A percentile compares a stretch with the other conserved stretches of the same genome.
phyloP scores from a whole-genome alignment of 2,113 vertebrate genomes.

The Ammodramus savannarum region DNA sequence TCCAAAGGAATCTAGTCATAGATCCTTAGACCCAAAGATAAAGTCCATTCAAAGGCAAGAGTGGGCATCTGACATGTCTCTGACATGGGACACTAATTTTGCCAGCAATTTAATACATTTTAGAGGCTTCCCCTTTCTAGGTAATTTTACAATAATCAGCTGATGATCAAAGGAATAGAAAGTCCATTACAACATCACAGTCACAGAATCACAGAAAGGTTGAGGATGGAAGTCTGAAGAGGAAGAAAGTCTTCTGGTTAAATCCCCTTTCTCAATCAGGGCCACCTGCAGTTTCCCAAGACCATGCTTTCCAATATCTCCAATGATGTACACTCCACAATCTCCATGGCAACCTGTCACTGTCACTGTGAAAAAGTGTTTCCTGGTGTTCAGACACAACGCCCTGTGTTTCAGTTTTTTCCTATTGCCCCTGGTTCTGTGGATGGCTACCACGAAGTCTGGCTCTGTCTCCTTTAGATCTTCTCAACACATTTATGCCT shows the following conservation, averaged over 20 bases:
- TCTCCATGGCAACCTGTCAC: neutral
- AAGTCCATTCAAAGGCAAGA: neutral
- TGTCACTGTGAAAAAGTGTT: neutral
- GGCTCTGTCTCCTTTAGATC: neutral
- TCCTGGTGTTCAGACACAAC: neutral
- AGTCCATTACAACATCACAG: neutral
- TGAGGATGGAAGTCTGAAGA: neutral
- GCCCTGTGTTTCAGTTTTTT: neutral
- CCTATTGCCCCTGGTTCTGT: neutral
- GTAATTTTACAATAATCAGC: neutral
- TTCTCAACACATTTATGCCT: neutral
- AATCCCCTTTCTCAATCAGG: neutral
- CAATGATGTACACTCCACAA: accelerated
- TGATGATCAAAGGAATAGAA: neutral
- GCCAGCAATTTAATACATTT: neutral
- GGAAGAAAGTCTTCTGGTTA: neutral
- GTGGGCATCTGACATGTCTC: neutral
- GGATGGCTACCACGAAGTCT: neutral
- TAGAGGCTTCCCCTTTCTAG: neutral
- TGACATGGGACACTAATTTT: neutral
- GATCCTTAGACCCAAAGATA: neutral
- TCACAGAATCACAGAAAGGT: neutral
- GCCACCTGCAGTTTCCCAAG: neutral
- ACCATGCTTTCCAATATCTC: neutral
- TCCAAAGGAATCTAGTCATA: neutral